A percentile compares a stretch with the other conserved stretches of the same genome.
phyloP scores from a whole-genome alignment of 2,797 vertebrate genomes.

The Scarus forsteni region DNA sequence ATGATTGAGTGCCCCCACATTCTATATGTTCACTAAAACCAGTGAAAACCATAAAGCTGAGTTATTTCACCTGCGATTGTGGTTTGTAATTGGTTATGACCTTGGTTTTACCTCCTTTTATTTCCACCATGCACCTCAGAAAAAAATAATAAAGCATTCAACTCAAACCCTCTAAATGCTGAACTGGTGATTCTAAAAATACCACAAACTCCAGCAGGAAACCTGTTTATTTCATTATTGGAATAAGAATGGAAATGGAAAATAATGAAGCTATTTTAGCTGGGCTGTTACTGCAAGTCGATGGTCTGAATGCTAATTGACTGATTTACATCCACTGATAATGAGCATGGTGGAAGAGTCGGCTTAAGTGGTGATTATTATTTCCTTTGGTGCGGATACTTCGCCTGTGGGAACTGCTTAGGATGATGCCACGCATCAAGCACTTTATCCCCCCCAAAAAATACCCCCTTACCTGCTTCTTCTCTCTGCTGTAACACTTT shows the following conservation, averaged over 20 bases:
- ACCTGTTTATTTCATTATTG: conserved; percentile 26
- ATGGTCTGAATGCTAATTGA: conserved; percentile 52
- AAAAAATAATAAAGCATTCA: background rate
- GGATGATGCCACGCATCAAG: conserved; percentile 40
- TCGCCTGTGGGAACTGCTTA: conserved; percentile 45
- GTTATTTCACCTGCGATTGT: background rate
- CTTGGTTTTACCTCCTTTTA: too few species aligned
- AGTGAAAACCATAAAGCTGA: too few species aligned
- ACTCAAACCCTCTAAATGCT: background rate
- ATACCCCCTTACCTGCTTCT: conserved; percentile 32
- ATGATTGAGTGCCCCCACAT: too few species aligned
- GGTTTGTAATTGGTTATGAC: background rate
- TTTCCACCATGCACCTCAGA: background rate
- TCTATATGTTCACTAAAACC: too few species aligned
- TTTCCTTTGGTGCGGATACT: conserved; percentile 52
- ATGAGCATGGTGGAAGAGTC: conserved; percentile 43
- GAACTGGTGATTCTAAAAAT: background rate
- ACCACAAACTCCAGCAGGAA: background rate
- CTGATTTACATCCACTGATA: conserved; percentile 60
- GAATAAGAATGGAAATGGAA: conserved; percentile 19
- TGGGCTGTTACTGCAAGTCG: conserved; percentile 14
- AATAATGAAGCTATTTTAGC: conserved; percentile 26
- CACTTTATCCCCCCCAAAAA: background rate
- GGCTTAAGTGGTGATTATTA: conserved; percentile 64
- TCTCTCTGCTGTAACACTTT: conserved; percentile 19